Conservation (phyloP, 2,797 vertebrate genomes). For the Adrianichthys oophorus region DNA sequence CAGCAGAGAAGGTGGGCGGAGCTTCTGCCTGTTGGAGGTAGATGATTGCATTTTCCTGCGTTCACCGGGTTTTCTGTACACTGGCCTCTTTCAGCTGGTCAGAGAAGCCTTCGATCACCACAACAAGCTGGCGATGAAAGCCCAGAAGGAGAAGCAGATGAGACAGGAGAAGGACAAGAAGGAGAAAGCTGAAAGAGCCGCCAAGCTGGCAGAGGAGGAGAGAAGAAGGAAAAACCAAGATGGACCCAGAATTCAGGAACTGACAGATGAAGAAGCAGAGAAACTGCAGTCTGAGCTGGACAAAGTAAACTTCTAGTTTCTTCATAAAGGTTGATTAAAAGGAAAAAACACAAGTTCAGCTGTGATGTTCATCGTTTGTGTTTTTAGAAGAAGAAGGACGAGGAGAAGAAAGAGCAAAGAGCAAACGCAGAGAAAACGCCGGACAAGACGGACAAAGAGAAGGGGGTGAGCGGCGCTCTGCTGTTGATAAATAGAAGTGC, state of each 20-base stretch:
- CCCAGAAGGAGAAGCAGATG: constrained; percentile 77
- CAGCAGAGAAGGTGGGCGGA: constrained; percentile 88
- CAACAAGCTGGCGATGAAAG: constrained; percentile 86
- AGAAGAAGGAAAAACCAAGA: constrained; percentile 65
- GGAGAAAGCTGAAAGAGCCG: constrained; percentile 81
- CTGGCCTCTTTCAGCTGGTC: constrained; percentile 82
- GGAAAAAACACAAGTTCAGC: not conserved
- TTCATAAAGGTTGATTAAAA: not conserved
- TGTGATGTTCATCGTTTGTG: accelerated
- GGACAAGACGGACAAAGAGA: constrained; percentile 49
- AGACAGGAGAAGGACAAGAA: constrained; percentile 84
- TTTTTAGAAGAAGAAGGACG: constrained; percentile 61
- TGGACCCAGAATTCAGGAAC: constrained; percentile 88
- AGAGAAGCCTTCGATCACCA: constrained; percentile 89
- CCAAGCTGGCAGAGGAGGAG: constrained; percentile 81
- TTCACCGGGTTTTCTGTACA: accelerated
- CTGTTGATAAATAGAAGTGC: not conserved
- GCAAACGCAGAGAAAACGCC: constrained; percentile 22
- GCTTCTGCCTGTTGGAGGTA: accelerated
- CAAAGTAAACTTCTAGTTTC: constrained; percentile 69
- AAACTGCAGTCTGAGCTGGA: constrained; percentile 91
- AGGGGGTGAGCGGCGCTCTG: constrained; percentile 53
- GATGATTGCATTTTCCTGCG: not conserved
- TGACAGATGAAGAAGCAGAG: constrained; percentile 94
- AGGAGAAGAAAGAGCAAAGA: constrained; percentile 41